A percentile compares a stretch with the other conserved stretches of the same genome.
Conservation (phyloP, 2,888 invertebrate genomes). For the Kryphioiulus occultus region DNA sequence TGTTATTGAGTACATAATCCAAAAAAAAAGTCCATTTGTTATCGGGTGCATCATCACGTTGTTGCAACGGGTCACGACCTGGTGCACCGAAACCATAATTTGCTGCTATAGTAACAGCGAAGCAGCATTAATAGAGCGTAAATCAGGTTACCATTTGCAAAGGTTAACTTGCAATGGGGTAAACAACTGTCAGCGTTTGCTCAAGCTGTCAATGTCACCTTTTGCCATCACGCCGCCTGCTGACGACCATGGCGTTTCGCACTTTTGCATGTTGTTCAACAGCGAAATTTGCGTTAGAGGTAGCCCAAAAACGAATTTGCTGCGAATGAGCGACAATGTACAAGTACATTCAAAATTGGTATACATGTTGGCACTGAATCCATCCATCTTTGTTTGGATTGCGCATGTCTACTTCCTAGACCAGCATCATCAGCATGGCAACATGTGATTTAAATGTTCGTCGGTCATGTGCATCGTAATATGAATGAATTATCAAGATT, state of each 20-base stretch:
- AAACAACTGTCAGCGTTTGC: neutral
- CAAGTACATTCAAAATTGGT: too few species aligned
- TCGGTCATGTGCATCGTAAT: too few species aligned
- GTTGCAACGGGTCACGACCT: neutral
- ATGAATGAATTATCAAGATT: too few species aligned
- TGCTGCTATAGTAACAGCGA: neutral
- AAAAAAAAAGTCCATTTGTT: neutral
- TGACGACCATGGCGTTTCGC: neutral
- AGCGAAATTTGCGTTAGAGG: too few species aligned
- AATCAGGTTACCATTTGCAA: neutral
- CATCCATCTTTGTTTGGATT: too few species aligned
- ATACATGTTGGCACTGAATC: too few species aligned
- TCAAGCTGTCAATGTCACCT: neutral
- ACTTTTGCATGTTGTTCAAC: neutral
- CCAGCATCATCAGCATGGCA: too few species aligned
- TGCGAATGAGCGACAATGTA: too few species aligned
- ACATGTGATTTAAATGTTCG: too few species aligned
- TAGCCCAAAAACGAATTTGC: too few species aligned
- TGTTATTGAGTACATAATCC: neutral
- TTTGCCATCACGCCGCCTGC: neutral
- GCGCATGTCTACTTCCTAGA: too few species aligned
- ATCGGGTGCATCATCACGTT: neutral
- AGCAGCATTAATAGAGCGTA: neutral
- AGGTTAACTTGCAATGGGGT: neutral
- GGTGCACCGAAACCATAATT: conserved; percentile 1